Percentiles rank a stretch among this genome's conserved stretches.
phyloP scores from a whole-genome alignment of 1,140 invertebrate genomes.

The Anagrus nilaparvatae region DNA sequence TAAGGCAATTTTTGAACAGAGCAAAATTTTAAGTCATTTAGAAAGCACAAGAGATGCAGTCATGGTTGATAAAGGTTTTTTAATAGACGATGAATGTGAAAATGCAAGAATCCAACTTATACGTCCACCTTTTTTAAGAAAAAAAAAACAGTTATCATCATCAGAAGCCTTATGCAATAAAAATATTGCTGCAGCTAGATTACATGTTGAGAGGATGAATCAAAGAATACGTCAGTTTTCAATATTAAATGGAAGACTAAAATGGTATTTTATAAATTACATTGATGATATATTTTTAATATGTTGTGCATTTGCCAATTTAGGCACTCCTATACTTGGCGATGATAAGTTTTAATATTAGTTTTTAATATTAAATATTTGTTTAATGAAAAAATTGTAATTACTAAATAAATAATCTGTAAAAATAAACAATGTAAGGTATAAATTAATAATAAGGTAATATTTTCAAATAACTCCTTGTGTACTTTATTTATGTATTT shows the following conservation, averaged over 20 bases:
- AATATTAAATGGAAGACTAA: constrained; percentile 6
- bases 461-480: too few relatives aligned
- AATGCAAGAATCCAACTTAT: constrained; percentile 10
- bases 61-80: constrained; percentile 14
- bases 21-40: constrained; percentile 17
- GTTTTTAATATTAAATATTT: constrained; percentile 1
- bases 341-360: constrained; percentile 15
- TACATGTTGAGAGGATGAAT: constrained; percentile 13
- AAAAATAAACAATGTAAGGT: too few relatives aligned
- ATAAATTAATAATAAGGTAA: too few relatives aligned
- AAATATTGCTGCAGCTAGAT: constrained; percentile 9
- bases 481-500: too few relatives aligned
- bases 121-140: constrained; percentile 8
- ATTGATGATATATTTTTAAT: constrained; percentile 12
- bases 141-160: constrained; percentile 6
- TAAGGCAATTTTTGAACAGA: constrained; percentile 19
- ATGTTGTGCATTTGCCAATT: constrained; percentile 8
- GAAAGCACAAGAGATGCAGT: constrained; percentile 7
- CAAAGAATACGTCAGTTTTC: constrained; percentile 8
- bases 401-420: too few relatives aligned
- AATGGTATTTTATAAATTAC: constrained; percentile 3
- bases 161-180: not conserved
- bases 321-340: constrained; percentile 13
- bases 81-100: constrained; percentile 7
- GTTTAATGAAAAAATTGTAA: too few relatives aligned